Conservation (phyloP, 37 sponge, comb jelly and placozoan genomes). For the Lycopodina hypogea region DNA sequence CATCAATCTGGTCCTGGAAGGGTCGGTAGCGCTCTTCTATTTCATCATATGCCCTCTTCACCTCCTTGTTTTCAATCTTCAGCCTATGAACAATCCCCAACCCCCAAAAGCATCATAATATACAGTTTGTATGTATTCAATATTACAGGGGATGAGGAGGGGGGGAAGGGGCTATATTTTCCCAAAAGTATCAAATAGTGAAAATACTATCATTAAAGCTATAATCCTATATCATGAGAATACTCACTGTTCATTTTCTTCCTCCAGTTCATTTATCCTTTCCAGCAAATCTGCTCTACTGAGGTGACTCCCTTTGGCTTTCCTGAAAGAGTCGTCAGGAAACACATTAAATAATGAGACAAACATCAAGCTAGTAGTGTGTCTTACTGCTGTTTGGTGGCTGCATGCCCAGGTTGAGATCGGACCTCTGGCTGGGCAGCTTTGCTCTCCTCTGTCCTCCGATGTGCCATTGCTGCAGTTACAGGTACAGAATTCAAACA, state of each 20-base stretch:
- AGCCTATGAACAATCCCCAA: background rate
- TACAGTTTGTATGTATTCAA: background rate
- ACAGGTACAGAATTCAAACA: too few species aligned
- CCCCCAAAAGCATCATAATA: too few species aligned
- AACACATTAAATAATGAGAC: background rate
- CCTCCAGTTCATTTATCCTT: constrained; percentile 33
- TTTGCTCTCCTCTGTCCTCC: too few species aligned
- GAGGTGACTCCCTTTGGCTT: background rate
- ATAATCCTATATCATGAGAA: too few species aligned
- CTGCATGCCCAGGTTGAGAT: too few species aligned
- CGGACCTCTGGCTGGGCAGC: too few species aligned
- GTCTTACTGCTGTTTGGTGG: background rate
- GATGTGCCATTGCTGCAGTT: too few species aligned
- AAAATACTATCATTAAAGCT: too few species aligned
- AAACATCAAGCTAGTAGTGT: background rate
- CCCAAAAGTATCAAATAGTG: too few species aligned
- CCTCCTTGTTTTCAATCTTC: constrained; percentile 23
- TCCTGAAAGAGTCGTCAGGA: background rate
- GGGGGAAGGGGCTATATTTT: background rate
- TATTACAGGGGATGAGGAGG: background rate
- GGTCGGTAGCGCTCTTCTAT: constrained; percentile 54
- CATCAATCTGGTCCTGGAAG: constrained; percentile 61
- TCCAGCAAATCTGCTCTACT: background rate
- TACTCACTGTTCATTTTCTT: constrained; percentile 36
- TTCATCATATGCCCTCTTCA: constrained; percentile 27